A percentile compares a stretch with the other conserved stretches of the same genome.
These are phyloP conservation scores for Eustalomyia histrio DNA, from an alignment of 2,888 invertebrate species.

Conservation along the genomic window DNA sequence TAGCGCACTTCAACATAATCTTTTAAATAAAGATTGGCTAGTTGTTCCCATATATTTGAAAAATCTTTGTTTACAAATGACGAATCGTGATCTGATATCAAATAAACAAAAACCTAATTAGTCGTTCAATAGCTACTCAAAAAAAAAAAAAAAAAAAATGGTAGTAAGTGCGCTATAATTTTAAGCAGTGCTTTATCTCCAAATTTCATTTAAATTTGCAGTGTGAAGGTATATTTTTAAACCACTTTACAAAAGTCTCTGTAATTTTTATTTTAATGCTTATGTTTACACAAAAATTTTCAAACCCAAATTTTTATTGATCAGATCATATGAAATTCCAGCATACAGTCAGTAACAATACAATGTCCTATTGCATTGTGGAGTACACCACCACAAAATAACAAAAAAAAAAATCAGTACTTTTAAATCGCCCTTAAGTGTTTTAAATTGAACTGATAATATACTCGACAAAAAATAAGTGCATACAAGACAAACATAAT, in stretches of 20 bases:
- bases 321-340: slow-evolving; percentile 36
- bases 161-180: too few relatives aligned
- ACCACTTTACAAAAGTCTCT: not conserved
- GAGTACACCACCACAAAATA: not conserved
- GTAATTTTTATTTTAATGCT: slow-evolving; percentile 41
- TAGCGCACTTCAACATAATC: too few relatives aligned
- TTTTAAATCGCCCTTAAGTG: slow-evolving; percentile 50
- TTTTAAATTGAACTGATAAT: slow-evolving; percentile 63
- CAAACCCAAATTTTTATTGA: slow-evolving; percentile 29
- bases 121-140: too few relatives aligned
- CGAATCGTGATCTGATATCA: too few relatives aligned
- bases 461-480: slow-evolving; percentile 34
- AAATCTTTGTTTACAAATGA: too few relatives aligned
- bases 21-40: too few relatives aligned
- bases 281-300: slow-evolving; percentile 66
- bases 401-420: slow-evolving; percentile 18
- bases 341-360: slow-evolving; percentile 12
- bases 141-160: too few relatives aligned
- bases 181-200: too few relatives aligned
- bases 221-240: not conserved
- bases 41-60: too few relatives aligned
- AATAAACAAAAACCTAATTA: too few relatives aligned
- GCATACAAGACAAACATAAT: slow-evolving; percentile 39
- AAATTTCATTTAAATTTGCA: too few relatives aligned
- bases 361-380: slow-evolving; percentile 36